A percentile compares a stretch with the other conserved stretches of the same genome.
These are phyloP conservation scores for Cyphomyrus plagiostoma DNA, from an alignment of 2,113 vertebrate species.

Conservation along the genomic window DNA sequence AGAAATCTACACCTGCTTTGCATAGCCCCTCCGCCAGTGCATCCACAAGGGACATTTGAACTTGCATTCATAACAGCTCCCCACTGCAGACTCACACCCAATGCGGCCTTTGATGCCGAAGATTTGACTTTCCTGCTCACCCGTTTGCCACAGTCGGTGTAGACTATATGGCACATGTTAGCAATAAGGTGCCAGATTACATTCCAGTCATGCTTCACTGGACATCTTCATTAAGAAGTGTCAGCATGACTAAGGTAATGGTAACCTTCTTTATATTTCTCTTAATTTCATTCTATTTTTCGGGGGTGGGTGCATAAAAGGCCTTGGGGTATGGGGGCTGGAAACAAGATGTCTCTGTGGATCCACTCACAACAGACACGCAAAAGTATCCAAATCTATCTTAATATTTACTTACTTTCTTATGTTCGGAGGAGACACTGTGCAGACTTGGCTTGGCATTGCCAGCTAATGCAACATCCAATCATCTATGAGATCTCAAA, in stretches of 20 bases:
- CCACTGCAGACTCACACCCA: constrained; percentile 21
- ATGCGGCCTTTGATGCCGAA: constrained; percentile 47
- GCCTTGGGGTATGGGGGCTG: constrained; percentile 46
- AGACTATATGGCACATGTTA: constrained; percentile 59
- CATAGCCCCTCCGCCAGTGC: background rate
- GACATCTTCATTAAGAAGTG: constrained; percentile 46
- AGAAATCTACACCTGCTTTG: constrained; percentile 50
- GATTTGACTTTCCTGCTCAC: constrained; percentile 41
- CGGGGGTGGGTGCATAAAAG: constrained; percentile 50
- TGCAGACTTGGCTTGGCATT: background rate
- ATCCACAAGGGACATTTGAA: constrained; percentile 12
- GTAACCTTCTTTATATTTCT: constrained; percentile 28
- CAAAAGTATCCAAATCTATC: background rate
- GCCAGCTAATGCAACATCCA: background rate
- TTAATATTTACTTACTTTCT: background rate
- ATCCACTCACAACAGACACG: background rate
- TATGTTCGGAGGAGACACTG: background rate
- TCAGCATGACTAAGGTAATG: constrained; percentile 40
- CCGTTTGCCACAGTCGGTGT: constrained; percentile 36
- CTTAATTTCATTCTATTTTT: constrained; percentile 40
- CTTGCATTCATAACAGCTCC: constrained; percentile 27
- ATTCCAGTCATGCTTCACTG: constrained; percentile 52
- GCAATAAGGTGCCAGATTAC: constrained; percentile 52
- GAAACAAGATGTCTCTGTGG: constrained; percentile 43
- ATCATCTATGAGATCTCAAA: background rate